Percentiles rank a stretch among this genome's conserved stretches.
Evolutionary conservation across 2,113 vertebrate species (phyloP).

Genomic region (Pholis gunnellus): DNA sequence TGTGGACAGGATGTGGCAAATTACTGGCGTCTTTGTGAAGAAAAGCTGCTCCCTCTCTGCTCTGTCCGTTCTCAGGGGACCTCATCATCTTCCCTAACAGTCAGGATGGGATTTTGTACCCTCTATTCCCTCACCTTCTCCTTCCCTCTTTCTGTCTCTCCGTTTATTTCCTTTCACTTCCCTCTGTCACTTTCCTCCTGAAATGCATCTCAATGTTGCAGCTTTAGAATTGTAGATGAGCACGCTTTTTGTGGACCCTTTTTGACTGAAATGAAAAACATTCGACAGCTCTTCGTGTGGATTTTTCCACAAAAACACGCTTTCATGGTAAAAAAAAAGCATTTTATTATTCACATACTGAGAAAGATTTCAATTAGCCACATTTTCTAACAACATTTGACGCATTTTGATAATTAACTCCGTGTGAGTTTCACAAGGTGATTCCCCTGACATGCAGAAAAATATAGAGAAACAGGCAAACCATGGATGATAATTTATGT

Average conservation of each 20-base stretch:
- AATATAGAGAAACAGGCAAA: conserved; percentile 70
- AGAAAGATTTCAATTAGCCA: conserved; percentile 30
- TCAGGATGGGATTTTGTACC: conserved; percentile 93
- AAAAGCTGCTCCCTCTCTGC: conserved; percentile 88
- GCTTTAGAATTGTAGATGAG: conserved; percentile 47
- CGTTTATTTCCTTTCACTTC: conserved; percentile 70
- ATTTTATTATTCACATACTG: conserved; percentile 32
- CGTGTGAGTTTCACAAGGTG: conserved; percentile 66
- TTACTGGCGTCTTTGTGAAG: conserved; percentile 89
- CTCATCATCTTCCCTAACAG: conserved; percentile 95
- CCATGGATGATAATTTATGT: conserved; percentile 77
- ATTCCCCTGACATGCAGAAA: conserved; percentile 69
- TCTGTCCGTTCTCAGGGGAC: conserved; percentile 90
- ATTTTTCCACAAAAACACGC: background rate
- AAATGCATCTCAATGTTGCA: conserved; percentile 58
- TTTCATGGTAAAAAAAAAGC: conserved; percentile 1
- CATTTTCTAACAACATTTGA: conserved; percentile 60
- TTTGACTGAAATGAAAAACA: conserved; percentile 32
- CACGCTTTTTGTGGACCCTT: conserved; percentile 2
- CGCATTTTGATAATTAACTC: conserved; percentile 67
- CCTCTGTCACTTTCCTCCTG: conserved; percentile 58
- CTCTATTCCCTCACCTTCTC: conserved; percentile 87
- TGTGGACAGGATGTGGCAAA: conserved; percentile 90
- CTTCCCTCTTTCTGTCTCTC: conserved; percentile 73
- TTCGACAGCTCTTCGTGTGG: conserved; percentile 18